Conservation (phyloP, 2,888 invertebrate species). For the Luperina nickerlii region DNA sequence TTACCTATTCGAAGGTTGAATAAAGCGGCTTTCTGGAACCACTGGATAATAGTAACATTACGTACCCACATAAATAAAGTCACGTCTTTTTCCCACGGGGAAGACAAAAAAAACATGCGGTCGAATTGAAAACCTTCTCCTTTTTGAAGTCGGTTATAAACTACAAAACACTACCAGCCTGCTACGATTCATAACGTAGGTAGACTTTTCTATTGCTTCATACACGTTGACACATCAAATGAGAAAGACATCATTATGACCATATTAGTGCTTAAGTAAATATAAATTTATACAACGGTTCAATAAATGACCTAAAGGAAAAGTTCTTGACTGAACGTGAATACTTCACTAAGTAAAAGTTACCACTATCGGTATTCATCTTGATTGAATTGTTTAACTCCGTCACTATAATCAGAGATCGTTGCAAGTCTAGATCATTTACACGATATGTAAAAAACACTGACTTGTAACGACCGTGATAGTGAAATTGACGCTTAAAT, state of each 20-base stretch:
- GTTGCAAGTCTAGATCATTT: constrained; percentile 22
- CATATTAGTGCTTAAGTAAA: not conserved
- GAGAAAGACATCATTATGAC: not conserved
- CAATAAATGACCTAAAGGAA: not conserved
- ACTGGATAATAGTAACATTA: not conserved
- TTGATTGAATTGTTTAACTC: constrained; percentile 22
- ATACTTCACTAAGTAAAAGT: constrained; percentile 10
- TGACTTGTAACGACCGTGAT: not conserved
- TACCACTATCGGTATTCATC: constrained; percentile 1
- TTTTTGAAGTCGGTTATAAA: not conserved
- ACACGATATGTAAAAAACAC: constrained; percentile 10
- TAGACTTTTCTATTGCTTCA: not conserved
- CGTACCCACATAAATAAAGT: not conserved
- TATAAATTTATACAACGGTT: not conserved
- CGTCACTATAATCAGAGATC: constrained; percentile 31
- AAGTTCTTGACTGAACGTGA: constrained; percentile 5
- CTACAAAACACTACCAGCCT: too few species aligned
- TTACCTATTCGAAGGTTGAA: too few species aligned
- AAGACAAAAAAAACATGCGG: not conserved
- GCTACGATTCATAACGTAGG: not conserved
- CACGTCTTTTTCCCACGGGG: not conserved
- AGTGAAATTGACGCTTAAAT: constrained; percentile 28
- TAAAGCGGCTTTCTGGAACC: too few species aligned
- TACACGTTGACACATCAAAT: not conserved
- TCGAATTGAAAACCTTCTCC: too few species aligned